Percentiles rank a stretch among this genome's conserved stretches.
These are phyloP conservation scores for Bembecia ichneumoniformis DNA, from an alignment of 2,888 invertebrate genomes.

Conservation along the genomic window DNA sequence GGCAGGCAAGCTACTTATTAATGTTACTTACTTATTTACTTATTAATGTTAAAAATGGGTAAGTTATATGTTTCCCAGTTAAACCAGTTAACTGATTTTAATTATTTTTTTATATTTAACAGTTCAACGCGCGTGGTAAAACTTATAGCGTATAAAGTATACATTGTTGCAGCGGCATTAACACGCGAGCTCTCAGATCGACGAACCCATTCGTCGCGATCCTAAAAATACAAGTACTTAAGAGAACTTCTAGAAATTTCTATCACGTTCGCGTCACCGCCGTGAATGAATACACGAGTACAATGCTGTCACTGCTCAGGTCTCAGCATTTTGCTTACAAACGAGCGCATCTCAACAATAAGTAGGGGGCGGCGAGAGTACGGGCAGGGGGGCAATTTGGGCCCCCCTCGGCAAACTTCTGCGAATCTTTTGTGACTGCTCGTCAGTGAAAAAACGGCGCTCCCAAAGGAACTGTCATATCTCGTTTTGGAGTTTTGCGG, in stretches of 20 bases:
- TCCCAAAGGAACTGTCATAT: slow-evolving; percentile 4
- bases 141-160: no score
- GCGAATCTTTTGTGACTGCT: slow-evolving; percentile 5
- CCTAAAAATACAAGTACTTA: slow-evolving; percentile 2
- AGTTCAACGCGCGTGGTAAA: no score
- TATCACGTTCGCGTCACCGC: neutral
- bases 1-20: no score
- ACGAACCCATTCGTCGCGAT: no score
- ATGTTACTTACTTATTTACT: no score
- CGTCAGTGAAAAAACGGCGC: slow-evolving; percentile 4
- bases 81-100: no score
- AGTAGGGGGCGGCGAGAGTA: slow-evolving; percentile 2
- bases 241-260: neutral
- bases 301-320: slow-evolving; percentile 2
- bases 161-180: no score
- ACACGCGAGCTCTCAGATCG: no score
- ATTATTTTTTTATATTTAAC: no score
- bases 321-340: slow-evolving; percentile 11
- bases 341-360: slow-evolving; percentile 16
- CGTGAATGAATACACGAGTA: slow-evolving; percentile 3
- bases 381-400: slow-evolving; percentile 6
- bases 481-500: neutral
- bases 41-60: no score
- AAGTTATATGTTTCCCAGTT: no score
- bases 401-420: slow-evolving; percentile 4